Percentiles rank a stretch among this genome's conserved stretches.
Evolutionary conservation across 2,888 invertebrate genomes (phyloP).

Genomic region (Sarcophaga variegata): DNA sequence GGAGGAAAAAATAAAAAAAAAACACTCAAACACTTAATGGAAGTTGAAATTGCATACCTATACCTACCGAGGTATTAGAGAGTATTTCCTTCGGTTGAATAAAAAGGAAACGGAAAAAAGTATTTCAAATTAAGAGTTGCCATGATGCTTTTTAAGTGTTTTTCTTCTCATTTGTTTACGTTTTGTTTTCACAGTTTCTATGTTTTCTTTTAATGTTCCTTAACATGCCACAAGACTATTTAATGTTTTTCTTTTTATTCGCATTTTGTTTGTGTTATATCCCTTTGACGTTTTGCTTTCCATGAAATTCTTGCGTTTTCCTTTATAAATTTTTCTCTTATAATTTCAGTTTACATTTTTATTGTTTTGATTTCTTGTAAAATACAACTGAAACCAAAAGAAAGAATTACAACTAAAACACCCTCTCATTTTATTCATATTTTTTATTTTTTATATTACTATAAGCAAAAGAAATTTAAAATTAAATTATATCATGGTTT

Average conservation of each 20-base stretch:
- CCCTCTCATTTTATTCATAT: not conserved
- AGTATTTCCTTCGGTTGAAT: no score
- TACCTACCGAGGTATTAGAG: no score
- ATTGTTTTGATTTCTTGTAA: slow-evolving; percentile 54
- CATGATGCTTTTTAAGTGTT: slow-evolving; percentile 16
- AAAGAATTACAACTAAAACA: not conserved
- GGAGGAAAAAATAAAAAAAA: not conserved
- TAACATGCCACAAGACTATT: not conserved
- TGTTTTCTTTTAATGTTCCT: slow-evolving; percentile 40
- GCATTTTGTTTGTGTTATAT: not conserved
- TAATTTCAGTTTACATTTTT: slow-evolving; percentile 35
- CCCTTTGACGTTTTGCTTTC: no score
- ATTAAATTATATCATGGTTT: no score
- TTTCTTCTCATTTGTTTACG: not conserved
- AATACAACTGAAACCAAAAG: slow-evolving; percentile 1
- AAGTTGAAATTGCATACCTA: no score
- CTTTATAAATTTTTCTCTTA: not conserved
- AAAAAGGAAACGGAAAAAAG: slow-evolving; percentile 13
- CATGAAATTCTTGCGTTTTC: slow-evolving; percentile 10
- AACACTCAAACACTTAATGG: no score
- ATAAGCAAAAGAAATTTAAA: no score
- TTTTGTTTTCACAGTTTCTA: not conserved
- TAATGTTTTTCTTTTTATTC: not conserved
- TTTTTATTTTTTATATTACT: no score
- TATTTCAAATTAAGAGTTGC: slow-evolving; percentile 26